Evolutionary conservation across 2,113 vertebrate genomes (phyloP).

Genomic region (Neopipo cinnamomea): DNA sequence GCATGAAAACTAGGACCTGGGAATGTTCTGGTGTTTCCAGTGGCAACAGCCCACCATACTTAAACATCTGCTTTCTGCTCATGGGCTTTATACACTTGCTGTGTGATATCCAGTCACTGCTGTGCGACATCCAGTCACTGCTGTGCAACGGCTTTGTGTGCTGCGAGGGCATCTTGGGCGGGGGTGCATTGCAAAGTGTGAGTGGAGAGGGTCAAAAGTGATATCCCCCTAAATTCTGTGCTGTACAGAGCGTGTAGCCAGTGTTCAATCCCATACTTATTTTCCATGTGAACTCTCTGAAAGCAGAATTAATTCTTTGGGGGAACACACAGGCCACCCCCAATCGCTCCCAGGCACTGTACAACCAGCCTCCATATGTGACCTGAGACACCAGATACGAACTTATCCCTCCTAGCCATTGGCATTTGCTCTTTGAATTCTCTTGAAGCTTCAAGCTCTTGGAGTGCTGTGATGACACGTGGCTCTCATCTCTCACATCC

Average conservation of each 20-base stretch:
- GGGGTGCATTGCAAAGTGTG: background rate
- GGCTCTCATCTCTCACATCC: background rate
- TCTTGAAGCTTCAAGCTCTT: background rate
- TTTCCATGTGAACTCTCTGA: background rate
- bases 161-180: background rate
- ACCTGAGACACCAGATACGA: background rate
- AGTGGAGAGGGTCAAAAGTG: background rate
- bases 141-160: background rate
- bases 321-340: background rate
- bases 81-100: background rate
- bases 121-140: background rate
- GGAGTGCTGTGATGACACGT: accelerated
- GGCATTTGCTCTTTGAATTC: background rate
- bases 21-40: background rate
- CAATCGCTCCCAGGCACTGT: background rate
- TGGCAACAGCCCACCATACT: background rate
- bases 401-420: background rate
- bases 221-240: background rate
- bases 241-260: background rate
- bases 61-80: background rate
- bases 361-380: background rate
- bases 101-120: background rate
- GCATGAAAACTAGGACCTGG: background rate
- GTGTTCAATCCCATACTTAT: background rate
- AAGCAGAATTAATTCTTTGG: background rate